Conservation (phyloP, 1,140 invertebrate genomes). For the Tachypleus tridentatus region DNA sequence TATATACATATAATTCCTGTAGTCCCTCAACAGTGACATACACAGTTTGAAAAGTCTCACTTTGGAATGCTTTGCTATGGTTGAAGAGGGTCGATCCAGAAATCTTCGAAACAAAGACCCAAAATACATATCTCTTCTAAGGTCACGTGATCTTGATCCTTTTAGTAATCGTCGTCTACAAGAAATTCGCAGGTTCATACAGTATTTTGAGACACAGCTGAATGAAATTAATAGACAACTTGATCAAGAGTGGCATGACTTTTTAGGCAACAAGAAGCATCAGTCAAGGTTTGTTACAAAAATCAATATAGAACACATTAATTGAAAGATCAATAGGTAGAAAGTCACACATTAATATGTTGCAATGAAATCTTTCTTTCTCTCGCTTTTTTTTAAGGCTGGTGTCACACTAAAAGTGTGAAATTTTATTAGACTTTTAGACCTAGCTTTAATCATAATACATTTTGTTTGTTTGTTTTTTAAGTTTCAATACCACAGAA, state of each 20-base stretch:
- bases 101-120: constrained; percentile 30
- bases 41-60: constrained; percentile 25
- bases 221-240: constrained; percentile 31
- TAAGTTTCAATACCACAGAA: no score
- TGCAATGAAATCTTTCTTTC: no score
- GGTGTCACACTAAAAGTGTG: no score
- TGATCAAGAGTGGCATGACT: constrained; percentile 34
- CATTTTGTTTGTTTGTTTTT: no score
- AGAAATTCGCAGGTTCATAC: constrained; percentile 28
- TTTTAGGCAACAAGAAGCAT: constrained; percentile 25
- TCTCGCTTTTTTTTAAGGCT: no score
- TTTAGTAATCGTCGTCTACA: constrained; percentile 30
- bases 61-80: constrained; percentile 31
- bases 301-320: no score
- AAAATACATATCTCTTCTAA: constrained; percentile 29
- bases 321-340: no score
- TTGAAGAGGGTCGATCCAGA: constrained; percentile 31
- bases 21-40: constrained; percentile 31
- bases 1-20: background rate
- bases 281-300: constrained; percentile 3
- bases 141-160: constrained; percentile 31
- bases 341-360: no score
- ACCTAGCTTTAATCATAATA: no score
- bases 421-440: no score
- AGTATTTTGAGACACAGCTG: constrained; percentile 31